These are phyloP conservation scores for Pseudachorutes palmiensis DNA, from an alignment of 1,140 invertebrate species.

Conservation along the genomic window DNA sequence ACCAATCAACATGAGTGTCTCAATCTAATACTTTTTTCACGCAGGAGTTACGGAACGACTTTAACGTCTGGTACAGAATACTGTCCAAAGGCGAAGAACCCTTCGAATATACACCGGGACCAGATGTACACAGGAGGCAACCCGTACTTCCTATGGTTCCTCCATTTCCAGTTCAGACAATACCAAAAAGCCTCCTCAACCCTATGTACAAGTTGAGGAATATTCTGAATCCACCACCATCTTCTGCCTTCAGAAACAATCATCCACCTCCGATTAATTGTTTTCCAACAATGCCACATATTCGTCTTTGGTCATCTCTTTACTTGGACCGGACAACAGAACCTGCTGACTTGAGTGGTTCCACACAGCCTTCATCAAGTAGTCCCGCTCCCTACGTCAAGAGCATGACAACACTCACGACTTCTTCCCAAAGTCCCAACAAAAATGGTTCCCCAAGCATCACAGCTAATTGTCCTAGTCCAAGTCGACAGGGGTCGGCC, in stretches of 20 bases:
- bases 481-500: background rate
- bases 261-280: constrained; percentile 11
- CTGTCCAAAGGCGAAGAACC: constrained; percentile 20
- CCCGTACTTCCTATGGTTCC: no score
- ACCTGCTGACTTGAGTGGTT: background rate
- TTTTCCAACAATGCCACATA: constrained; percentile 25
- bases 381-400: constrained; percentile 9
- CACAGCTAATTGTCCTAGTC: background rate
- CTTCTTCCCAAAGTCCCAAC: constrained; percentile 1
- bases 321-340: constrained; percentile 26
- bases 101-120: background rate
- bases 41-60: constrained; percentile 31
- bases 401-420: background rate
- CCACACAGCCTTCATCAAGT: background rate
- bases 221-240: constrained; percentile 24
- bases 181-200: constrained; percentile 28
- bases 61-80: constrained; percentile 29
- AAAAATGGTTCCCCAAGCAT: background rate
- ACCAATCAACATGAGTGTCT: background rate
- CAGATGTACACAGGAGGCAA: background rate
- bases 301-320: constrained; percentile 26
- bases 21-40: background rate
- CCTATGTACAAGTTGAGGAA: constrained; percentile 30
- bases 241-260: background rate
- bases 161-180: background rate